These are phyloP conservation scores for Maccullochella peelii DNA, from an alignment of 2,113 vertebrate species.

Conservation along the genomic window DNA sequence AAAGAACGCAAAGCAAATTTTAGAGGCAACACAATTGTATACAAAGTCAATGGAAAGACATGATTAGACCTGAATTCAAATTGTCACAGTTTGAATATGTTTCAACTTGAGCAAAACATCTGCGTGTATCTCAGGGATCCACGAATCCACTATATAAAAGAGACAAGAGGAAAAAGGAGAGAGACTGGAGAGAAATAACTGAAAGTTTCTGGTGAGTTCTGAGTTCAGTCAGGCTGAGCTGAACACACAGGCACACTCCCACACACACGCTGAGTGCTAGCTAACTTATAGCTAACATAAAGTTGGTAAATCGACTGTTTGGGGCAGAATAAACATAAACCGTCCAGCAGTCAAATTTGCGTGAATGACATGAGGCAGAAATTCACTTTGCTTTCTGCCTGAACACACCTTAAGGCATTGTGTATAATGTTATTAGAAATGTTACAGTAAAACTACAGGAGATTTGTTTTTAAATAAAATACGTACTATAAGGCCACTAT, in stretches of 20 bases:
- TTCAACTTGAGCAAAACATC: not conserved
- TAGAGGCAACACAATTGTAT: not conserved
- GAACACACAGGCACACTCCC: not conserved
- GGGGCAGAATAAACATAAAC: not conserved
- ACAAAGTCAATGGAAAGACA: too few relatives aligned
- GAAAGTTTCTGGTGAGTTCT: not conserved
- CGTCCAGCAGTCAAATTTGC: not conserved
- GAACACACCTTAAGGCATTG: not conserved
- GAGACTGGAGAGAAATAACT: not conserved
- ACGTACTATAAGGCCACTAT: not conserved
- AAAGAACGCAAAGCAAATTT: not conserved
- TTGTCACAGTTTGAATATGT: too few relatives aligned
- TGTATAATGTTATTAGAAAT: not conserved
- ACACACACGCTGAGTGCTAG: not conserved
- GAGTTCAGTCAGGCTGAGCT: not conserved
- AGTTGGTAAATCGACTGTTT: too few relatives aligned
- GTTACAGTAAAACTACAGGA: too few relatives aligned
- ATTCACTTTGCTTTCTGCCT: not conserved
- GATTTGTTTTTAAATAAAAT: too few relatives aligned
- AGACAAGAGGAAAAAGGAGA: not conserved
- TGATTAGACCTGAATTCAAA: not conserved
- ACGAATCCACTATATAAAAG: not conserved
- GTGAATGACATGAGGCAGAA: not conserved
- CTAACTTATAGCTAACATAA: not conserved
- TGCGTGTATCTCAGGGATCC: not conserved